Percentiles rank a stretch among this genome's conserved stretches.
Evolutionary conservation across 1,140 invertebrate genomes (phyloP).

Genomic region (Eurytemora carolleeae): DNA sequence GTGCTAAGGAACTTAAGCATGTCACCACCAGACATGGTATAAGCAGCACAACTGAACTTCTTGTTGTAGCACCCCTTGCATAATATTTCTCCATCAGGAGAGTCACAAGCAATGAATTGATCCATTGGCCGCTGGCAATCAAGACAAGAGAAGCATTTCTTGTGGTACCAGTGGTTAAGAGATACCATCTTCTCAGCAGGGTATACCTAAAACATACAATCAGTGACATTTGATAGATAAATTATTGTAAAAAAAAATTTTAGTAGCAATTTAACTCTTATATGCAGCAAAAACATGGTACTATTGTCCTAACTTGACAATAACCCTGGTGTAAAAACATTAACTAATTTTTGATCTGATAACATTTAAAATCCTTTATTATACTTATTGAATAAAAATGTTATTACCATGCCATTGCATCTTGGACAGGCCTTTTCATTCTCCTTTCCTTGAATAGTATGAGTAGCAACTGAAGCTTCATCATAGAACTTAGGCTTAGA

Average conservation of each 20-base stretch:
- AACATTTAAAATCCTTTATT: too few relatives aligned
- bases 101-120: constrained; percentile 69
- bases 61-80: constrained; percentile 67
- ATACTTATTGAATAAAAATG: too few relatives aligned
- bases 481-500: constrained; percentile 9
- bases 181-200: constrained; percentile 11
- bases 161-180: constrained; percentile 62
- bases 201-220: background rate
- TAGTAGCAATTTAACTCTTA: background rate
- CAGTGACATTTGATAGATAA: background rate
- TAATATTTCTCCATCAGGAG: constrained; percentile 65
- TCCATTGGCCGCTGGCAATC: constrained; percentile 84
- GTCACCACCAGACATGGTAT: constrained; percentile 14
- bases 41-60: constrained; percentile 58
- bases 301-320: too few relatives aligned
- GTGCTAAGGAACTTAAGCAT: constrained; percentile 13
- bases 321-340: too few relatives aligned
- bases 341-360: too few relatives aligned
- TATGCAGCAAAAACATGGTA: background rate
- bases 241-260: background rate
- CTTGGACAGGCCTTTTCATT: constrained; percentile 5
- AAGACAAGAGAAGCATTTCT: constrained; percentile 74
- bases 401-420: constrained; percentile 6
- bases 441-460: constrained; percentile 1
- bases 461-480: constrained; percentile 1